These are phyloP conservation scores for Panonychus citri DNA, from an alignment of 1,140 invertebrate species.

Conservation along the genomic window DNA sequence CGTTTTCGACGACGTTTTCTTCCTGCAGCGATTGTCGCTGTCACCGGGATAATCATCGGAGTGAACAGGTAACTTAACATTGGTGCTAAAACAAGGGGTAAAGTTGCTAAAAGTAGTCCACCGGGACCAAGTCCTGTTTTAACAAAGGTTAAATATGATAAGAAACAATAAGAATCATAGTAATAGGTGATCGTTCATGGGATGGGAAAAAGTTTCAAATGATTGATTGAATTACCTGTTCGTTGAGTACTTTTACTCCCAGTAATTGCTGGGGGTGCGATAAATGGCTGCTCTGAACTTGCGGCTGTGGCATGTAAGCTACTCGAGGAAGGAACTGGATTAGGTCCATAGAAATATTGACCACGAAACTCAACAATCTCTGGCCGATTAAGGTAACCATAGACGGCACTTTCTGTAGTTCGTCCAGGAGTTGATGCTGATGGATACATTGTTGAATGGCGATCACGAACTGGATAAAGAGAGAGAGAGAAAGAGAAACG, in stretches of 20 bases:
- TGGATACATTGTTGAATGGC: not conserved
- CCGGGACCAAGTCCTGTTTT: slow-evolving; percentile 5
- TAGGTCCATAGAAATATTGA: slow-evolving; percentile 11
- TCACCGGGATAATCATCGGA: slow-evolving; percentile 10
- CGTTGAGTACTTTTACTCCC: not conserved
- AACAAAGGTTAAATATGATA: not conserved
- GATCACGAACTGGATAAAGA: not conserved
- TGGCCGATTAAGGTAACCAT: slow-evolving; percentile 8
- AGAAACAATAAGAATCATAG: not conserved
- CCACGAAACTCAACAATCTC: slow-evolving; percentile 10
- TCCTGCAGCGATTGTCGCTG: slow-evolving; percentile 10
- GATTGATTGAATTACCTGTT: not conserved
- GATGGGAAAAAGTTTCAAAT: not conserved
- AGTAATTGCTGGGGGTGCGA: not conserved
- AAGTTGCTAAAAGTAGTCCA: slow-evolving; percentile 9
- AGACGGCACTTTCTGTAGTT: slow-evolving; percentile 10
- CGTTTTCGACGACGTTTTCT: not conserved
- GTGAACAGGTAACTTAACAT: slow-evolving; percentile 9
- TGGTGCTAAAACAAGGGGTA: slow-evolving; percentile 8
- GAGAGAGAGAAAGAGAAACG: not conserved
- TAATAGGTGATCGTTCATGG: not conserved
- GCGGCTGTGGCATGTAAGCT: not conserved
- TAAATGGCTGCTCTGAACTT: not conserved
- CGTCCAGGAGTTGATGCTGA: not conserved
- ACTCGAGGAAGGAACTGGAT: not conserved